These are phyloP conservation scores for Balanococcus diminutus DNA, from an alignment of 2,888 invertebrate species.

Conservation along the genomic window DNA sequence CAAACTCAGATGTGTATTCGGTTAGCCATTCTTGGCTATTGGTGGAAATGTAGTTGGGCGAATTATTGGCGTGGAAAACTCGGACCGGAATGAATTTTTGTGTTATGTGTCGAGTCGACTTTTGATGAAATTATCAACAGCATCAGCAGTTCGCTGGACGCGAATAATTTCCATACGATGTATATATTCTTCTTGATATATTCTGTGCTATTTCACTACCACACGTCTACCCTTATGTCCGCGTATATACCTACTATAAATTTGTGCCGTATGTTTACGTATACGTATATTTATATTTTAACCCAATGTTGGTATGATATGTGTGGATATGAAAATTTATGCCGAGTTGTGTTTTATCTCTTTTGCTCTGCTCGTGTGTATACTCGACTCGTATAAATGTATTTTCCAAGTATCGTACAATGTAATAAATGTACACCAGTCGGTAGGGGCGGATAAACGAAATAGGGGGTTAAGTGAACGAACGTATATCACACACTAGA, in stretches of 20 bases:
- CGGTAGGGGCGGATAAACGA: background rate
- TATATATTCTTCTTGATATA: background rate
- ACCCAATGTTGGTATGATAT: background rate
- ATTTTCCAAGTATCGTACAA: too few relatives aligned
- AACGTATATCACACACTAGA: background rate
- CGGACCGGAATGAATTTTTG: background rate
- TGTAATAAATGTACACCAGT: background rate
- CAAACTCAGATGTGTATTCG: background rate
- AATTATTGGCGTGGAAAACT: background rate
- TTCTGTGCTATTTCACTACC: background rate
- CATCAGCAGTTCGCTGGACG: background rate
- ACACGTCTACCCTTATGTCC: background rate
- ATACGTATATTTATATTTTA: background rate
- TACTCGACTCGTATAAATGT: too few relatives aligned
- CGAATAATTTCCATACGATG: background rate
- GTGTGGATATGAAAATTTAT: background rate
- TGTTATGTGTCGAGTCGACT: background rate
- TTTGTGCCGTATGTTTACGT: background rate
- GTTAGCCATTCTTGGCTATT: background rate
- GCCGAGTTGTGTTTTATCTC: background rate
- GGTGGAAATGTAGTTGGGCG: background rate
- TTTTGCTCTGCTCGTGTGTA: background rate
- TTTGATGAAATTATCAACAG: background rate
- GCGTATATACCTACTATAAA: background rate
- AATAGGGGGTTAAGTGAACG: background rate